phyloP scores from a whole-genome alignment of 1,140 invertebrate genomes.

The Drosophila quadrilineata region DNA sequence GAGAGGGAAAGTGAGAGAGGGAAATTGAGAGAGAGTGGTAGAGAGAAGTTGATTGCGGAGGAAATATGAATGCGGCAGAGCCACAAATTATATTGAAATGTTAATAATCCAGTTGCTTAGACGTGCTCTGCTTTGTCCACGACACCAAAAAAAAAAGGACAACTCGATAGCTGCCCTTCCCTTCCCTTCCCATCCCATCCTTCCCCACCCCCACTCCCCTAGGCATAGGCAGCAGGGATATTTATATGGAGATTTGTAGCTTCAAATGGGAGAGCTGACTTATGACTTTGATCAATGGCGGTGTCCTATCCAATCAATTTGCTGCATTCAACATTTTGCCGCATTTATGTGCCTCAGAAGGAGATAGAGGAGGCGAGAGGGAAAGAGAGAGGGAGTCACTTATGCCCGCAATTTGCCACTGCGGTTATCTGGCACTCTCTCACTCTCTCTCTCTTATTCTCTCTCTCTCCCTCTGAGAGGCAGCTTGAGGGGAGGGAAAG shows the following conservation, averaged over 20 bases:
- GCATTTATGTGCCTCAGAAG: conserved; percentile 62
- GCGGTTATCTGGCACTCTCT: conserved; percentile 47
- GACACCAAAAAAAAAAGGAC: conserved; percentile 57
- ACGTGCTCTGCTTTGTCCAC: conserved; percentile 65
- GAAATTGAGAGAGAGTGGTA: background rate
- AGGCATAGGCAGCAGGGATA: conserved; percentile 70
- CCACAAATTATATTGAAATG: conserved; percentile 79
- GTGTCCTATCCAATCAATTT: conserved; percentile 52
- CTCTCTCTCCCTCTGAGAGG: too few species aligned
- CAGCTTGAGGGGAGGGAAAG: too few species aligned
- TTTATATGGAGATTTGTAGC: conserved; percentile 75
- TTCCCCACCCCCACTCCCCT: too few species aligned
- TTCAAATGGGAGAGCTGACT: conserved; percentile 54
- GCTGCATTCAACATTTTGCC: conserved; percentile 35
- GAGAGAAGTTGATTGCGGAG: background rate
- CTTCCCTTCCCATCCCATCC: too few species aligned
- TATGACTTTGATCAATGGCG: conserved; percentile 74
- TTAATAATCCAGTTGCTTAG: conserved; percentile 78
- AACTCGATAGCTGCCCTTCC: too few species aligned
- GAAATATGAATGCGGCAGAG: background rate
- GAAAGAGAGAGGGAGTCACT: too few species aligned
- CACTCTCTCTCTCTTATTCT: background rate
- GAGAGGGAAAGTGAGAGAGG: background rate
- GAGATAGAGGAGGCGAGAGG: too few species aligned
- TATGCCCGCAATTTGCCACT: conserved; percentile 76